Conservation (phyloP, 1,140 invertebrate species). For the Octopus bimaculoides region DNA sequence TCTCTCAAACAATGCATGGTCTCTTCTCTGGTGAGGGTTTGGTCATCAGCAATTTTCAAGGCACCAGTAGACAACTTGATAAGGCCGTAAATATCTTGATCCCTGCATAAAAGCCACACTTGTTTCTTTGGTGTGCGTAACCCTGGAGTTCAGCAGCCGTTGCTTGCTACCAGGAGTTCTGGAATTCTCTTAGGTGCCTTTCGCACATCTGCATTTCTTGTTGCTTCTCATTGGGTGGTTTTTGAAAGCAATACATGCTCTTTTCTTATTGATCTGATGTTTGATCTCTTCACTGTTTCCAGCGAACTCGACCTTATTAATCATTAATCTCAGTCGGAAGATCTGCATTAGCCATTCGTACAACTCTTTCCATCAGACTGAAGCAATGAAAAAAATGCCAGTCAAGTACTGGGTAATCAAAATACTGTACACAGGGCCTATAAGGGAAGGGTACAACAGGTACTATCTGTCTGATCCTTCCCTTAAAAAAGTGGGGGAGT, state of each 20-base stretch:
- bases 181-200: background rate
- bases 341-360: no score
- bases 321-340: no score
- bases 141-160: background rate
- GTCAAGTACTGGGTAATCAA: no score
- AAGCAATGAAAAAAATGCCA: no score
- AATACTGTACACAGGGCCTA: no score
- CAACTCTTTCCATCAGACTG: no score
- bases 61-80: background rate
- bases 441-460: no score
- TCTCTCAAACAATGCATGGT: background rate
- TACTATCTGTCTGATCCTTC: no score
- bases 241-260: background rate
- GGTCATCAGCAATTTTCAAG: background rate
- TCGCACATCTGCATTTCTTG: background rate
- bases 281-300: no score
- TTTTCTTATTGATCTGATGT: background rate
- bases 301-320: no score
- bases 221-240: background rate
- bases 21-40: background rate
- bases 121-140: background rate
- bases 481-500: no score
- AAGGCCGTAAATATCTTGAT: background rate
- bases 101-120: background rate
- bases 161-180: background rate